Evolutionary conservation across 2,888 invertebrate species (phyloP).

Genomic region (Erannis defoliaria): DNA sequence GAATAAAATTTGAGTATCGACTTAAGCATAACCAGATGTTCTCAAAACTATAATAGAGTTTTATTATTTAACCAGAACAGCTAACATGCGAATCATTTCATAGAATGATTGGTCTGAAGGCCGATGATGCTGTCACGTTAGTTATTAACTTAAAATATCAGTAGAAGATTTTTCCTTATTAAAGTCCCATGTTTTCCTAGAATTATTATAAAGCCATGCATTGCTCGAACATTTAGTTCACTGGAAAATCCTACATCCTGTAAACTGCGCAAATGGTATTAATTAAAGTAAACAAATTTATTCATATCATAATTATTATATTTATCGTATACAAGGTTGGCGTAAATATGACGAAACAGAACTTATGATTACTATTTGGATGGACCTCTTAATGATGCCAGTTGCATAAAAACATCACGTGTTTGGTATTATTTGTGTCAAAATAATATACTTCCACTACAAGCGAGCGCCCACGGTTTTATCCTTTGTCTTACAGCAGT

Average conservation of each 20-base stretch:
- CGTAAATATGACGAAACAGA: not conserved
- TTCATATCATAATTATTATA: not conserved
- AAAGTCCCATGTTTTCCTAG: not conserved
- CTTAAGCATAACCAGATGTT: too few relatives aligned
- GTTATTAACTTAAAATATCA: constrained; percentile 18
- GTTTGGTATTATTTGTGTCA: too few relatives aligned
- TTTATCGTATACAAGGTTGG: not conserved
- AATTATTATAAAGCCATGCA: not conserved
- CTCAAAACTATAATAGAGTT: not conserved
- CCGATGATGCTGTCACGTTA: constrained; percentile 16
- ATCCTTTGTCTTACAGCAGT: too few relatives aligned
- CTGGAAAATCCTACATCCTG: constrained; percentile 18
- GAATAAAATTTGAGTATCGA: too few relatives aligned
- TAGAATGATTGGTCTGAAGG: constrained; percentile 30
- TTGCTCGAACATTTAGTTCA: constrained; percentile 1
- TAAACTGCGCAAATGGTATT: constrained; percentile 11
- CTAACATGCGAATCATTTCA: constrained; percentile 19
- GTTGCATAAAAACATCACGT: too few relatives aligned
- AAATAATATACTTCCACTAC: too few relatives aligned
- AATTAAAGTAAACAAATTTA: too few relatives aligned
- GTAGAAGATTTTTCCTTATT: constrained; percentile 11
- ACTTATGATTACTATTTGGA: too few relatives aligned
- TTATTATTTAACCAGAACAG: constrained; percentile 7
- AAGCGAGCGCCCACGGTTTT: too few relatives aligned
- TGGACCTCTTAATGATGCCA: too few relatives aligned